Percentiles rank a stretch among this genome's conserved stretches.
Conservation (phyloP, 64 coral and sea anemone species). For the Dendrophyllia cribrosa region DNA sequence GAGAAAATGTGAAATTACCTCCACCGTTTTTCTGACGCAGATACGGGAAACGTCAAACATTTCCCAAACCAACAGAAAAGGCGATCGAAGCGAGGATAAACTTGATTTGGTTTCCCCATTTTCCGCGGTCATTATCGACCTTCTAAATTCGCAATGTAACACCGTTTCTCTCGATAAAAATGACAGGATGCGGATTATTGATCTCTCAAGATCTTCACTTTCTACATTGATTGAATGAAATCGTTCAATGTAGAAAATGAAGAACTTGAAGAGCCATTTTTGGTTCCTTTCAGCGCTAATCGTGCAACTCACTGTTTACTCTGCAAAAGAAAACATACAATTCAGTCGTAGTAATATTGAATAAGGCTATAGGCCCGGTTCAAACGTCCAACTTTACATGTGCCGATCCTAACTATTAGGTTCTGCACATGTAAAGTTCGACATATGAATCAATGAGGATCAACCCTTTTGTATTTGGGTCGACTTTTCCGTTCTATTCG, state of each 20-base stretch:
- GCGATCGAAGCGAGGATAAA: slow-evolving; percentile 85
- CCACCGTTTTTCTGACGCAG: slow-evolving; percentile 86
- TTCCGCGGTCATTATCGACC: slow-evolving; percentile 63
- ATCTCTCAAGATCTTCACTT: slow-evolving; percentile 21
- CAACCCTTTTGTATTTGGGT: too few relatives aligned
- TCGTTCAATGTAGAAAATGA: slow-evolving; percentile 23
- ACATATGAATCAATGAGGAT: too few relatives aligned
- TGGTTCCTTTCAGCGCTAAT: background rate
- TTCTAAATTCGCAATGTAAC: slow-evolving; percentile 36
- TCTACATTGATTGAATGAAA: slow-evolving; percentile 4
- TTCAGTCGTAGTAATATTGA: background rate
- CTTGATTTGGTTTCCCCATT: slow-evolving; percentile 86
- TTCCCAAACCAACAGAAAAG: slow-evolving; percentile 87
- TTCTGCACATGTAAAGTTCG: too few relatives aligned
- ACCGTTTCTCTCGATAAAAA: slow-evolving; percentile 30
- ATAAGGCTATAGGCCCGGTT: background rate
- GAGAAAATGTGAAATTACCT: slow-evolving; percentile 27
- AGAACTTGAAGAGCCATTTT: slow-evolving; percentile 17
- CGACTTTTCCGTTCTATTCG: too few relatives aligned
- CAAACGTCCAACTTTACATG: too few relatives aligned
- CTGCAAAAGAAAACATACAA: slow-evolving; percentile 29
- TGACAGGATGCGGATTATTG: slow-evolving; percentile 14
- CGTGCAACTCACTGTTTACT: slow-evolving; percentile 15
- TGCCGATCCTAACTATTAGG: too few relatives aligned
- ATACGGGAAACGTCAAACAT: slow-evolving; percentile 93